Base-by-base conservation (phyloP, 53 echinoderm and acorn worm species). In the Glandiceps talaboti region DNA sequence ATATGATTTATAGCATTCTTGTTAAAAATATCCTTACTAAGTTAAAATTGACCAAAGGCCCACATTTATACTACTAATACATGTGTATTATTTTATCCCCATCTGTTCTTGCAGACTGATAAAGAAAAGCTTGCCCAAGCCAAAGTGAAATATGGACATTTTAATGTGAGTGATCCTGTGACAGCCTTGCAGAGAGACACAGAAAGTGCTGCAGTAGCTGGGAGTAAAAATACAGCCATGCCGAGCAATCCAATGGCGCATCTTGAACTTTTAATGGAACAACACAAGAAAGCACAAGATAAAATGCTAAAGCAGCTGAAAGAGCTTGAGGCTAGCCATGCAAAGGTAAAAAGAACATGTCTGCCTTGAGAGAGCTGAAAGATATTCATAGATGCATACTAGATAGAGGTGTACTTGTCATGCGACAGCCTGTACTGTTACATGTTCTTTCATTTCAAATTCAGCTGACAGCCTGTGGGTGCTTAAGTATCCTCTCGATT, bases 281-380 rank as follows among this genome's bases (percentile, higher is more conserved):
- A 92, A 27, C 95, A 94, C 80, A 89, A 88, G 84, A 92, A 90
- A 75, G 95, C 90, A 1, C 91, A 94, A 76, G 86, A 83, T 25
- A 83, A 90, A 33, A 91, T 94, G 88, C 87, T 79, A 32, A 27
- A 33, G 25, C 92, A 94, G 79, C 73, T 94, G 74, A 84, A 90
- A 33, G 81, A 85, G 10, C 81, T 94, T 30, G 89, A 88, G 45
- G 79, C 82, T 25, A 92, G 92, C 82, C 95, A 94, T 84, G 84
- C 88, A 0, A 92, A 88, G 89, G 95, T 94, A 80, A 45, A 45
- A 45, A 12, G 20, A n/a, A n/a, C n/a, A n/a, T n/a, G n/a, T n/a
- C n/a, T n/a, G n/a, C n/a, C n/a, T n/a, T n/a, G n/a, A n/a, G n/a
- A n/a, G n/a, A n/a, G n/a, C n/a, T n/a, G n/a, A n/a, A n/a, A n/a